These are phyloP conservation scores for Ferrisia virgata DNA, from an alignment of 2,888 invertebrate genomes.

Conservation along the genomic window DNA sequence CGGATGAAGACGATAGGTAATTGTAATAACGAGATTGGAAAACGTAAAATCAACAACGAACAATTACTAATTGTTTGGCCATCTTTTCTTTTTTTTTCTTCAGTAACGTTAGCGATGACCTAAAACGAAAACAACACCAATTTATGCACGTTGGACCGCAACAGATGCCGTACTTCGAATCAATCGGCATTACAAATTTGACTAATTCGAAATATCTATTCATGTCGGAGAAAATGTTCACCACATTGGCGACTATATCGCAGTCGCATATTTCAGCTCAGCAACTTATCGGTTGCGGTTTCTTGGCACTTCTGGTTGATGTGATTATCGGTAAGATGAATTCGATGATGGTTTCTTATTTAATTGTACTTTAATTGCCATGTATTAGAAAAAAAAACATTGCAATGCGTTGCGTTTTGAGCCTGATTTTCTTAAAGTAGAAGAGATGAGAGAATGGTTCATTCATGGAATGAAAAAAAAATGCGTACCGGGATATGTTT, in stretches of 20 bases:
- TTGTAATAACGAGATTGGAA: background rate
- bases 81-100: background rate
- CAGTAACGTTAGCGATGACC: conserved; percentile 33
- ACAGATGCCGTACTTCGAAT: background rate
- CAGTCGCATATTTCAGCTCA: conserved; percentile 37
- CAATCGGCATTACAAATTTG: background rate
- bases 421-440: too few species aligned
- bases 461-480: too few species aligned
- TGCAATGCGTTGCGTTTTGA: too few species aligned
- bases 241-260: conserved; percentile 1
- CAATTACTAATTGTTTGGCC: background rate
- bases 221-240: conserved; percentile 39
- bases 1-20: conserved; percentile 8
- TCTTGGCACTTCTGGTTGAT: conserved; percentile 3
- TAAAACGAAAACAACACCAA: conserved; percentile 30
- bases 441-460: too few species aligned
- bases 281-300: conserved; percentile 34
- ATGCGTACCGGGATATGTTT: too few species aligned
- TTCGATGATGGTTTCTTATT: background rate
- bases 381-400: too few species aligned
- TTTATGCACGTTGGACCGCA: conserved; percentile 20
- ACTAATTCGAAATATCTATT: conserved; percentile 27
- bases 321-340: conserved; percentile 27
- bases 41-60: background rate
- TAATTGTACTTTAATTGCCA: background rate